Evolutionary conservation across 1,140 invertebrate species (phyloP).

Genomic region (Drosophila guanche): DNA sequence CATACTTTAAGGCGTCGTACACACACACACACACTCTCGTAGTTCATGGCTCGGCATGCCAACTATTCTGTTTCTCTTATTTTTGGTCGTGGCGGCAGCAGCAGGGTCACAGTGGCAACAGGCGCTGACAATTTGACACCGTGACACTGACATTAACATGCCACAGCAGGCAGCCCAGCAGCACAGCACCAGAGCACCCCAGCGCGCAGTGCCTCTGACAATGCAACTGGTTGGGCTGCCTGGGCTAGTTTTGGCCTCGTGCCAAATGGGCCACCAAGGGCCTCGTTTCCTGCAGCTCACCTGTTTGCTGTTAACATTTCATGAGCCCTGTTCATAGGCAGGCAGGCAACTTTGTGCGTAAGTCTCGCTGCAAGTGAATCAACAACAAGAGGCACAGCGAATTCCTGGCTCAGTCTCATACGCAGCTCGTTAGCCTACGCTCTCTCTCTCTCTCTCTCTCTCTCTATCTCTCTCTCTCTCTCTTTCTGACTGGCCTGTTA

Average conservation of each 20-base stretch:
- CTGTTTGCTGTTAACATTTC: conserved; percentile 48
- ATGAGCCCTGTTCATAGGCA: conserved; percentile 20
- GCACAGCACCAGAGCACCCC: too few relatives aligned
- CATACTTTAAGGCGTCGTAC: conserved; percentile 49
- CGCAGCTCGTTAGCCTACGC: conserved; percentile 24
- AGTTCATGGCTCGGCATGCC: conserved; percentile 39
- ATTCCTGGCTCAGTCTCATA: conserved; percentile 14
- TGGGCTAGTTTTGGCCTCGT: conserved; percentile 36
- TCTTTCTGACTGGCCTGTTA: conserved; percentile 2
- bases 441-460: neutral
- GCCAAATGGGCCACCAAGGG: conserved; percentile 42
- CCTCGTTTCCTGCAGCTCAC: conserved; percentile 21
- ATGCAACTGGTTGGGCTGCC: conserved; percentile 71
- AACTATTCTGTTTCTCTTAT: conserved; percentile 34
- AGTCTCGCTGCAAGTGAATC: conserved; percentile 52
- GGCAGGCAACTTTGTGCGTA: conserved; percentile 23
- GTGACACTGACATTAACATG: conserved; percentile 72
- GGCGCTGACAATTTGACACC: conserved; percentile 75
- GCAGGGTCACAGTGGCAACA: conserved; percentile 44
- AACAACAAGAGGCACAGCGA: conserved; percentile 47
- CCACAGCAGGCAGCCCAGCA: conserved; percentile 47
- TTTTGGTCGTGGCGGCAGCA: neutral
- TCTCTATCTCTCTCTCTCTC: neutral
- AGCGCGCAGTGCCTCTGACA: neutral
- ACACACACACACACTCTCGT: conserved; percentile 32